Conservation (phyloP, 37 sponge, comb jelly and placozoan genomes). For the Amphimedon queenslandica region DNA sequence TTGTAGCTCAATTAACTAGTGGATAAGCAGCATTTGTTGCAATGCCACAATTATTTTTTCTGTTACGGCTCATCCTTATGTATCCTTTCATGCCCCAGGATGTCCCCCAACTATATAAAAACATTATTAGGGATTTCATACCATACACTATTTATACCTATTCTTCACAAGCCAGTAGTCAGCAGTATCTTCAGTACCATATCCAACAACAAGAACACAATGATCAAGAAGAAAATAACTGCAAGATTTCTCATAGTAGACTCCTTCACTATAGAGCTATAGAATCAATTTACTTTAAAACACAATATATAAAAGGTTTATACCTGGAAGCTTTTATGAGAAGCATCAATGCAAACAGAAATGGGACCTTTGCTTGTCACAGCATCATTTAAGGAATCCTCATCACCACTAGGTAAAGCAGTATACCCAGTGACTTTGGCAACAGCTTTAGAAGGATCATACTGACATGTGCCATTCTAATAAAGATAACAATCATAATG, state of each 20-base stretch:
- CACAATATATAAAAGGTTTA: too few species aligned
- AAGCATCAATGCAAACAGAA: conserved; percentile 70
- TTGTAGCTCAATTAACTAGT: background rate
- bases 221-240: conserved; percentile 28
- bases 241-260: conserved; percentile 40
- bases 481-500: background rate
- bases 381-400: conserved; percentile 43
- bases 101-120: conserved; percentile 28
- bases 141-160: conserved; percentile 11
- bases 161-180: conserved; percentile 57
- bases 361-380: conserved; percentile 74
- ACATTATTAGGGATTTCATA: background rate
- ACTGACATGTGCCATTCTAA: conserved; percentile 51
- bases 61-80: conserved; percentile 36
- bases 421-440: conserved; percentile 39
- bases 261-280: conserved; percentile 8
- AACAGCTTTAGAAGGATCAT: conserved; percentile 13
- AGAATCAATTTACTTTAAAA: too few species aligned
- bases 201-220: conserved; percentile 48
- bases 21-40: conserved; percentile 36
- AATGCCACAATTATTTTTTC: conserved; percentile 49
- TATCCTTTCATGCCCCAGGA: conserved; percentile 45
- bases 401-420: conserved; percentile 22
- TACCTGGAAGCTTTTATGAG: conserved; percentile 47
- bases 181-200: background rate